phyloP scores from a whole-genome alignment of 2,797 vertebrate genomes.

The Tauraco hartlaubi region DNA sequence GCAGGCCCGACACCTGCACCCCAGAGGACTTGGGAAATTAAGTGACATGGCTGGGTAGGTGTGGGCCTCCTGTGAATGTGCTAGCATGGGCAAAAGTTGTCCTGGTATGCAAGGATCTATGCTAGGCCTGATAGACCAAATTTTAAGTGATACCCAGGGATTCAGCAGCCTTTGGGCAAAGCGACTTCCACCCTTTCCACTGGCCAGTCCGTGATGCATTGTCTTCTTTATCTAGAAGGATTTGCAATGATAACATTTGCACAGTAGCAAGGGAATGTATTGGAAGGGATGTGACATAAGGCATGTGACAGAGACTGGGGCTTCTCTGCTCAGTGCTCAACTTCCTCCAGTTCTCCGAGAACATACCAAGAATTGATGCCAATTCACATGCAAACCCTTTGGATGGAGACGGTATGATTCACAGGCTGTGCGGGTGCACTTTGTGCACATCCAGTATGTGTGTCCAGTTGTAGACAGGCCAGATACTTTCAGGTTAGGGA shows the following conservation, averaged over 20 bases:
- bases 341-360: not conserved
- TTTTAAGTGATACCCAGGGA: not conserved
- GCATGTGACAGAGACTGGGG: not conserved
- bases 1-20: fast-evolving
- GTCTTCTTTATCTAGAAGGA: not conserved
- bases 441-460: fast-evolving
- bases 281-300: not conserved
- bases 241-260: not conserved
- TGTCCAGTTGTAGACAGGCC: not conserved
- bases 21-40: not conserved
- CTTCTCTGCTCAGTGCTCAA: not conserved
- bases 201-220: fast-evolving
- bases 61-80: not conserved
- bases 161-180: not conserved
- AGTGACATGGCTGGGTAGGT: fast-evolving
- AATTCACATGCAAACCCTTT: not conserved
- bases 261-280: not conserved
- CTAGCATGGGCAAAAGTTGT: not conserved
- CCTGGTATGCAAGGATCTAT: not conserved
- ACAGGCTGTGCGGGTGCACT: not conserved
- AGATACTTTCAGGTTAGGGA: not conserved
- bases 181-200: fast-evolving
- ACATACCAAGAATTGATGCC: not conserved
- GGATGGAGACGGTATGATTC: fast-evolving
- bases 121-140: not conserved